Evolutionary conservation across 2,113 vertebrate genomes (phyloP).

Genomic region (Pavo muticus): DNA sequence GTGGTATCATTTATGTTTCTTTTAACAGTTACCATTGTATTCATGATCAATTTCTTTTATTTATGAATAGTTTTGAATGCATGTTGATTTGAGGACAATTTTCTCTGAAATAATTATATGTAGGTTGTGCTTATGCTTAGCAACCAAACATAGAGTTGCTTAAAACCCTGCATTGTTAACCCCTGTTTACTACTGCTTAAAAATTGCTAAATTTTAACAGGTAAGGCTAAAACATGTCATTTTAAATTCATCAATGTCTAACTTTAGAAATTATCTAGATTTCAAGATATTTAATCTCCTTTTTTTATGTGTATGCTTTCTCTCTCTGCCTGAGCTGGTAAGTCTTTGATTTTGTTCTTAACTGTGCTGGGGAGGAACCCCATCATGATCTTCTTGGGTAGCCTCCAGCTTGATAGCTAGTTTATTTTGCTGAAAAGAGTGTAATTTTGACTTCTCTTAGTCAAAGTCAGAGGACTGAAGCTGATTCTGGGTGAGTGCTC

Average conservation of each 20-base stretch:
- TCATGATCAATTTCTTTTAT: background rate
- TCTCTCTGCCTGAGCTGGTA: background rate
- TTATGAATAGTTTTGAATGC: background rate
- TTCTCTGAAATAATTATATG: background rate
- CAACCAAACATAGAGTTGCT: background rate
- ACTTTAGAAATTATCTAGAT: background rate
- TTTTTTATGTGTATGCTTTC: background rate
- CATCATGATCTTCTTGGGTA: background rate
- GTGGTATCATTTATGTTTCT: constrained; percentile 43
- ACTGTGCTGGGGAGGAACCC: background rate
- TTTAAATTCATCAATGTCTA: background rate
- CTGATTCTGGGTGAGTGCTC: background rate
- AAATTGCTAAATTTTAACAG: background rate
- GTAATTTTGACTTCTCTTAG: background rate
- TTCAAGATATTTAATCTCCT: background rate
- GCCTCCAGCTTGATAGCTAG: background rate
- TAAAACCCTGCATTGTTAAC: background rate
- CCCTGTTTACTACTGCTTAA: background rate
- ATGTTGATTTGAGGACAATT: background rate
- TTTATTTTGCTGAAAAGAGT: background rate
- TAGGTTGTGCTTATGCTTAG: background rate
- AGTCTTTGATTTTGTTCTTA: background rate
- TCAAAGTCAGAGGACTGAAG: background rate
- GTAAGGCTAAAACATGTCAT: background rate
- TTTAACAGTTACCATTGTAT: background rate